Percentiles rank a stretch among this genome's conserved stretches.
Conservation (phyloP, 1,140 invertebrate genomes). For the Patella vulgata region DNA sequence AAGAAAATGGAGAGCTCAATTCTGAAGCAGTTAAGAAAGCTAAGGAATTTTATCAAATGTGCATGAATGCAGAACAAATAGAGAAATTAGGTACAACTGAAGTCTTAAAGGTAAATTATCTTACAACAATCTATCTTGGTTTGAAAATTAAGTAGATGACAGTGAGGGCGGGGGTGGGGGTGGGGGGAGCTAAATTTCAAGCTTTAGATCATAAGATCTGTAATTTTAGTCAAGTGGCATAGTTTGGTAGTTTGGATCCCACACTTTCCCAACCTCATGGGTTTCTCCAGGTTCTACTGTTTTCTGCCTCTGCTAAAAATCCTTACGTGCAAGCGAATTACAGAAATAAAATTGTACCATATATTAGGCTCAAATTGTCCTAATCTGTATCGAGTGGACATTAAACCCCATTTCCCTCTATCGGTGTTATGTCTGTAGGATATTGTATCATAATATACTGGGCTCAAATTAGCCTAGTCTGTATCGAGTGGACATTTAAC, state of each 20-base stretch:
- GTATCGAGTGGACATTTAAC: no score
- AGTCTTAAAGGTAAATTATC: slow-evolving; percentile 30
- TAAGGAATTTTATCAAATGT: slow-evolving; percentile 34
- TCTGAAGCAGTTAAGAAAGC: slow-evolving; percentile 44
- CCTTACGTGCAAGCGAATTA: no score
- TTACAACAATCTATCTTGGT: neutral
- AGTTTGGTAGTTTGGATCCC: neutral
- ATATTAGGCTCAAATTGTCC: no score
- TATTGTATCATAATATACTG: no score
- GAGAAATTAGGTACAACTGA: slow-evolving; percentile 24
- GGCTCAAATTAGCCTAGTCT: no score
- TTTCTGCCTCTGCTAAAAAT: no score
- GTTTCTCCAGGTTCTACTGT: no score
- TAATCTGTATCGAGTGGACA: no score
- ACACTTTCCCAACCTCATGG: neutral
- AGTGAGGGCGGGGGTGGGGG: neutral
- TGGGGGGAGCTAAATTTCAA: neutral
- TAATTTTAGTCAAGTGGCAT: neutral
- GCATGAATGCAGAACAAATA: slow-evolving; percentile 39
- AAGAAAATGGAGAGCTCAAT: slow-evolving; percentile 25
- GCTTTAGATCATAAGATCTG: no score
- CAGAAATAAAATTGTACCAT: no score
- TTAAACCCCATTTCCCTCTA: no score
- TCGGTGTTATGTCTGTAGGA: no score
- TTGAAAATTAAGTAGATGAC: neutral